Percentiles rank a stretch among this genome's conserved stretches.
Evolutionary conservation across 2,113 vertebrate species (phyloP).

Genomic region (Brachirus orientalis): DNA sequence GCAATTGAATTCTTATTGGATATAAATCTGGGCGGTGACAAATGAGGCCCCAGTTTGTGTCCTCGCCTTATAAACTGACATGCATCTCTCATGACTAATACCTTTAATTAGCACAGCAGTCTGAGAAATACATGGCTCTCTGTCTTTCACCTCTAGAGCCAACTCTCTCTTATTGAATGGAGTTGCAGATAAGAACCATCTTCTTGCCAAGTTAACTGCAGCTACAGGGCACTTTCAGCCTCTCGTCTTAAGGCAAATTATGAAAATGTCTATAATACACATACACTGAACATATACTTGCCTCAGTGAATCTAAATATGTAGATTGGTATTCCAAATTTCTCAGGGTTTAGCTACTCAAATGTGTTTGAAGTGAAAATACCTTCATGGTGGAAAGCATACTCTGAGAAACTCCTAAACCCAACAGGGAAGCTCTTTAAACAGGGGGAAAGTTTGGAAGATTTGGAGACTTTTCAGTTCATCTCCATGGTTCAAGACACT

Average conservation of each 20-base stretch:
- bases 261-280: slow-evolving; percentile 9
- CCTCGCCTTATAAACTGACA: slow-evolving; percentile 66
- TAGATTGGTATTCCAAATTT: too few species aligned
- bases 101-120: slow-evolving; percentile 73
- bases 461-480: slow-evolving; percentile 14
- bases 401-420: slow-evolving; percentile 1
- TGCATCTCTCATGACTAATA: slow-evolving; percentile 72
- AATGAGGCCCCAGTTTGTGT: slow-evolving; percentile 59
- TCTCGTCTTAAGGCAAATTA: slow-evolving; percentile 20
- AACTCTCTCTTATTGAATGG: slow-evolving; percentile 36
- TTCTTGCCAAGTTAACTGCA: slow-evolving; percentile 42
- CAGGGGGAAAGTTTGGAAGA: not conserved
- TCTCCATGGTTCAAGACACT: slow-evolving; percentile 13
- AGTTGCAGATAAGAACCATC: slow-evolving; percentile 33
- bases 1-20: slow-evolving; percentile 80
- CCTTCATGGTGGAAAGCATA: not conserved
- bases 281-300: not conserved
- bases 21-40: slow-evolving; percentile 72
- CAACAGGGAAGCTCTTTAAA: not conserved
- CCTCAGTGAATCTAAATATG: too few species aligned
- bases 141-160: slow-evolving; percentile 49
- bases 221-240: not conserved
- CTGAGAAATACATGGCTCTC: slow-evolving; percentile 55
- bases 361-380: too few species aligned
- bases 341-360: too few species aligned